Conservation (phyloP, 2,113 vertebrate species). For the Sander lucioperca region DNA sequence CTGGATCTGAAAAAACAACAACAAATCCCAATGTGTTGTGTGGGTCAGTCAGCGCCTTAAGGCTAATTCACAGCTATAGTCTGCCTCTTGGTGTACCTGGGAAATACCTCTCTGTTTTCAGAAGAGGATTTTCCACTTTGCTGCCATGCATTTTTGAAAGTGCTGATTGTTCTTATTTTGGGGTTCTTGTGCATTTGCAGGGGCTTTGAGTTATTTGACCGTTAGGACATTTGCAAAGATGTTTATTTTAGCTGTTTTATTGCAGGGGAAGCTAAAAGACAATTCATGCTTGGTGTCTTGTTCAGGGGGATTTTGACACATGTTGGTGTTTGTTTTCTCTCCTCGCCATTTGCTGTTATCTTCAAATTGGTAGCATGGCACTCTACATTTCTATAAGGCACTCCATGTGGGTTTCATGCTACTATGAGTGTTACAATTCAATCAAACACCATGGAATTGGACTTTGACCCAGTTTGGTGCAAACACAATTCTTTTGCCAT, state of each 20-base stretch:
- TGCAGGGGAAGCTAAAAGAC: not conserved
- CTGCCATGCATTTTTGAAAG: conserved; percentile 42
- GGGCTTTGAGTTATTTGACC: conserved; percentile 19
- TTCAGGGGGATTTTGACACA: conserved; percentile 35
- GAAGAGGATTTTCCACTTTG: conserved; percentile 56
- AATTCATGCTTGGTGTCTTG: conserved; percentile 30
- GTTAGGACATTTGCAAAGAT: conserved; percentile 12
- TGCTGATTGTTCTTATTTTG: conserved; percentile 47
- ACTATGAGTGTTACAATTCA: conserved; percentile 31
- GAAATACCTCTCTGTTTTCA: conserved; percentile 69
- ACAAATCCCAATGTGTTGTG: conserved; percentile 20
- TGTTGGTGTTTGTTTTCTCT: conserved; percentile 55
- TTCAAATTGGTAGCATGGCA: conserved; percentile 12
- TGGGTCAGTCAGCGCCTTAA: conserved; percentile 49
- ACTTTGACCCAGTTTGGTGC: conserved; percentile 43
- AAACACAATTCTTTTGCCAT: conserved; percentile 12
- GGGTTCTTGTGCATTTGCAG: conserved; percentile 27
- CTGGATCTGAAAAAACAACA: conserved; percentile 32
- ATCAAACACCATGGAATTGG: conserved; percentile 34
- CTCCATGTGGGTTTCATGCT: conserved; percentile 34
- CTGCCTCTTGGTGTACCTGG: conserved; percentile 55
- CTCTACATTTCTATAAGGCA: not conserved
- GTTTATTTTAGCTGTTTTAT: conserved; percentile 25
- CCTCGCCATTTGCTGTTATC: not conserved
- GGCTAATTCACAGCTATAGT: conserved; percentile 45